These are phyloP conservation scores for Parascotia fuliginaria DNA, from an alignment of 2,888 invertebrate species.

Conservation along the genomic window DNA sequence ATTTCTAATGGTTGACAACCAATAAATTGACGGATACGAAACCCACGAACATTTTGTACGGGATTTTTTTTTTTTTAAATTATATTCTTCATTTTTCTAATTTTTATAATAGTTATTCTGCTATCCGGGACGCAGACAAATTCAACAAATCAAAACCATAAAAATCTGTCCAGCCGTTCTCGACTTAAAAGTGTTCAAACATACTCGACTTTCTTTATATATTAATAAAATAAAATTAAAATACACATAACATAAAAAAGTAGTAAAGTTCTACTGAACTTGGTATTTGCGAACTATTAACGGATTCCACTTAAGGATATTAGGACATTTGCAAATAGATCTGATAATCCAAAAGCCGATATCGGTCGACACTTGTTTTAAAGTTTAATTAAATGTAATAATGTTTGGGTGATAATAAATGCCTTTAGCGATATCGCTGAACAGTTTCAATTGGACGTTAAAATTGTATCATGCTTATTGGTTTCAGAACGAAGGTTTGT, in stretches of 20 bases:
- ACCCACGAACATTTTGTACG: too few species aligned
- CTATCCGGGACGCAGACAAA: too few species aligned
- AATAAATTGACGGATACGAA: too few species aligned
- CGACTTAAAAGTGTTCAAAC: too few species aligned
- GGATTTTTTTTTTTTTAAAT: too few species aligned
- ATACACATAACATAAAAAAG: background rate
- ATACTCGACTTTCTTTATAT: too few species aligned
- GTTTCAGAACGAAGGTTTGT: constrained; percentile 24
- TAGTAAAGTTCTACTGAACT: constrained; percentile 6
- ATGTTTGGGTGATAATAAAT: constrained; percentile 59
- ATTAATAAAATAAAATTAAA: background rate
- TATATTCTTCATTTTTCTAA: too few species aligned
- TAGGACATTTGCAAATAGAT: constrained; percentile 48
- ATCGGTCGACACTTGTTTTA: constrained; percentile 56
- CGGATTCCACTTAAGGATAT: constrained; percentile 33
- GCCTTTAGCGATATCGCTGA: constrained; percentile 49
- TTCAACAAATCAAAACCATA: too few species aligned
- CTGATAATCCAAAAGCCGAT: constrained; percentile 47
- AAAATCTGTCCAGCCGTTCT: too few species aligned
- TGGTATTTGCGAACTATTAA: constrained; percentile 15
- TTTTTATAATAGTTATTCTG: too few species aligned
- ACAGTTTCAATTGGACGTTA: constrained; percentile 50
- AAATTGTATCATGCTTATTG: constrained; percentile 44
- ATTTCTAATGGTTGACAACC: too few species aligned
- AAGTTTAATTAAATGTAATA: constrained; percentile 65